These are phyloP conservation scores for Erebia palarica DNA, from an alignment of 2,888 invertebrate species.

Conservation along the genomic window DNA sequence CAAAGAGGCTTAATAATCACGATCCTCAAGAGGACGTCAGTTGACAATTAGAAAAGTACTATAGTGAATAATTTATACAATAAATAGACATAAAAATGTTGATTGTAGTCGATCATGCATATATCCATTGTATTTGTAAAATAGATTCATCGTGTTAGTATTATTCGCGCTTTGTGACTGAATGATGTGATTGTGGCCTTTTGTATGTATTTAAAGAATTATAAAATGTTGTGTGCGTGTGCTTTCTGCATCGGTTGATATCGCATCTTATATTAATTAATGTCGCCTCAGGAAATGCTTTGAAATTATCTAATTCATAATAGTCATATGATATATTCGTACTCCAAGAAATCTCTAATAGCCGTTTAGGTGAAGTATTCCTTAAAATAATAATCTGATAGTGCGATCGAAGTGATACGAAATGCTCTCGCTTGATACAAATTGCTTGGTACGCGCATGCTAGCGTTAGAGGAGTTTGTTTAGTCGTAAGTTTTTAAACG, in stretches of 20 bases:
- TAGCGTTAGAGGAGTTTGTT: constrained; percentile 65
- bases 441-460: constrained; percentile 61
- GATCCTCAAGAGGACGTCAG: constrained; percentile 61
- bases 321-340: constrained; percentile 53
- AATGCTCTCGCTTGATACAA: constrained; percentile 53
- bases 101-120: constrained; percentile 53
- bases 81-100: constrained; percentile 63
- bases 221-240: constrained; percentile 72
- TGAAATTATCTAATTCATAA: constrained; percentile 45
- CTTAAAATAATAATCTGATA: constrained; percentile 58
- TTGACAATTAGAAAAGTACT: constrained; percentile 63
- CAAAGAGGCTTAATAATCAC: constrained; percentile 54
- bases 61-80: constrained; percentile 64
- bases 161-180: constrained; percentile 80
- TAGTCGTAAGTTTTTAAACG: constrained; percentile 78
- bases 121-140: constrained; percentile 56
- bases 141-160: constrained; percentile 60
- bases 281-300: constrained; percentile 64
- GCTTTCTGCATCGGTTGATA: constrained; percentile 75
- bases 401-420: constrained; percentile 40
- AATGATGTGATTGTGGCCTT: constrained; percentile 82
- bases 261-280: constrained; percentile 57
- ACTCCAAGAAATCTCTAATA: constrained; percentile 65
- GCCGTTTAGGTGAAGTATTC: constrained; percentile 68
- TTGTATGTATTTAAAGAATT: constrained; percentile 72